Base-by-base conservation (phyloP, 2,797 vertebrate genomes). In the Syndactyla subalaris region DNA sequence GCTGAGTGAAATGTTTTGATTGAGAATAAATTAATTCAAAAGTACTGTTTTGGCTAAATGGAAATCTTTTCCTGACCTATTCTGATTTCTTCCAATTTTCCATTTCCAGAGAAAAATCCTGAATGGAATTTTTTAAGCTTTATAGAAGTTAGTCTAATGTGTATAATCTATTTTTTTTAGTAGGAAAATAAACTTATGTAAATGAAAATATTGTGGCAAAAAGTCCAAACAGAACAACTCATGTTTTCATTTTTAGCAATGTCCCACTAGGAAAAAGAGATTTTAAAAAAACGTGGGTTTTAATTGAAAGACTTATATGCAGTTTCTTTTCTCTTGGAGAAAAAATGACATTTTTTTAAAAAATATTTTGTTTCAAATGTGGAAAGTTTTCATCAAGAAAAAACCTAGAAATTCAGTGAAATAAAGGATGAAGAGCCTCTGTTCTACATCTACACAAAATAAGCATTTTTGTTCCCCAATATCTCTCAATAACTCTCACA, bases 11-110 rank as follows among this genome's bases (percentile, higher is more conserved):
- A 79, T 93, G 88, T 94, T 94, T 90, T 92, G 93, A 94, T 89
- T 82, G 71, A 77, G 78, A 94, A 95, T 78, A 92, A 95, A 94
- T 94, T 92, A 96, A 90, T 87, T 82, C 30, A 85, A 83, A 95
- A 93, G 41, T 71, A 85, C 57, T 82, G 59, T 88, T 96, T 95
- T 82, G 74, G 68, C 49, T 94, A 87, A 93, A 67, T 65, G 71
- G 54, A 93, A 95, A 85, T 83, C 1, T 85, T 78, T 94, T 83
- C 49, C 65, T 96, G 92, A 91, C 93, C 89, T 94, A 87, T 89
- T 96, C 92, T 87, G 30, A 61, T 92, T 95, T 94, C 45, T 68
- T 59, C 27, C 89, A 48, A 48, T 90, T 96, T 95, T 84, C 23
- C 13, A 30, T 85, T 90, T 94, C 59, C 1, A 0, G 82, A 74